Base-by-base conservation (phyloP, 2,113 vertebrate species). In the Leptodactylus fuscus region DNA sequence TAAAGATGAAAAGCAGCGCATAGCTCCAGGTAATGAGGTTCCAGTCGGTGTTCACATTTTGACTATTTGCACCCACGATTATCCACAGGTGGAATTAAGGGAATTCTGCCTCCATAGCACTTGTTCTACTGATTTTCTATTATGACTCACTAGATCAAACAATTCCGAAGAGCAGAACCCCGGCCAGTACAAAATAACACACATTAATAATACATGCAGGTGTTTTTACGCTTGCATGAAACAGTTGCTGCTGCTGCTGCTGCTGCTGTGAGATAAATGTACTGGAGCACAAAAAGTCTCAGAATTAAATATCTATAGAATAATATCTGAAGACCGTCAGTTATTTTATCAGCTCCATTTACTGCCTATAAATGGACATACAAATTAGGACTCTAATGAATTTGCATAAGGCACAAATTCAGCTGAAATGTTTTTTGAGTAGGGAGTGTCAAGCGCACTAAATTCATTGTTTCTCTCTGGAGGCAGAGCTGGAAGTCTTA, bases 141-240 rank as follows among this genome's bases (percentile, higher is more conserved):
- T 60, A 48, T 46, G 71, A 74, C 71, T 46, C 71, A 74, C 32
- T n/a, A 24, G 41, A 74, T 48, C 71, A 74, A 13, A 67, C 67
- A 70, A 70, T 70, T 70, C 67, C 8, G 67, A 22, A 58, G 34
- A 41, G 10, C 20, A 32, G 29, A 55, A 49, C 12, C 12, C 76
- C 36, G 55, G 34, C 24, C 51, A 24, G 51, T 5, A 27, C 22
- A n/a, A 38, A 58, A 60, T 41, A 79, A 20, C 49, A 74, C 49
- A 74, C 51, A 55, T 55, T 79, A 60, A 24, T 79, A 58, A 58
- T 49, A 53, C 49, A 78, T 79, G 22, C 49, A 79, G 32, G n/a
- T 13, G 27, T 27, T 80, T 41, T 38, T 55, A 60, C 13, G 53
- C 53, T 80, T 13, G 9, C 53, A 60, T n/a, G 55, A 27, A 11